A percentile compares a stretch with the other conserved stretches of the same genome.
Evolutionary conservation across 1,140 invertebrate genomes (phyloP).

Genomic region (Danaus melanippus): DNA sequence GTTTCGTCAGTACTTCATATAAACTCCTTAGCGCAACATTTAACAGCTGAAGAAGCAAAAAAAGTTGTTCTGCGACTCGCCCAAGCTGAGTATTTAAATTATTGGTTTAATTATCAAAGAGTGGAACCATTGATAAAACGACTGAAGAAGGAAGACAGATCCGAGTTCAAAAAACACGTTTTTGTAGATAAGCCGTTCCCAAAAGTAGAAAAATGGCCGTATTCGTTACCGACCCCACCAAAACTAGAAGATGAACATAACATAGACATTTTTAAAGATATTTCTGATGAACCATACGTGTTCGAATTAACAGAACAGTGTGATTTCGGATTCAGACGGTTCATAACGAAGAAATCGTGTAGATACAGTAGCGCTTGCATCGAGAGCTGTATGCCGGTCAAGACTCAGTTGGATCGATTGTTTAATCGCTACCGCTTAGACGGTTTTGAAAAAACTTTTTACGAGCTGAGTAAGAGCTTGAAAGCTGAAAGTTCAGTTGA

Average conservation of each 20-base stretch:
- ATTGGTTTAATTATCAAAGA: slow-evolving; percentile 36
- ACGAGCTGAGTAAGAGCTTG: slow-evolving; percentile 33
- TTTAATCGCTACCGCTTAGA: slow-evolving; percentile 42
- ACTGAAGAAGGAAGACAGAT: slow-evolving; percentile 30
- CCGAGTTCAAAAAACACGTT: slow-evolving; percentile 32
- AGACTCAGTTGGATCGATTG: slow-evolving; percentile 27
- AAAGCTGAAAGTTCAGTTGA: slow-evolving; percentile 28
- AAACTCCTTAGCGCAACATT: slow-evolving; percentile 27
- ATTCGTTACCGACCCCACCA: slow-evolving; percentile 18
- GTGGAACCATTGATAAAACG: slow-evolving; percentile 42
- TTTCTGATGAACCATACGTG: slow-evolving; percentile 9
- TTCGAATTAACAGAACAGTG: slow-evolving; percentile 3
- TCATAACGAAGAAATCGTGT: slow-evolving; percentile 12
- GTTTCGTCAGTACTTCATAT: slow-evolving; percentile 30
- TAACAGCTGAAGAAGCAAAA: slow-evolving; percentile 32
- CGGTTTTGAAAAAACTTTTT: slow-evolving; percentile 36
- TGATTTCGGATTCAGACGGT: background rate
- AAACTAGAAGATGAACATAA: background rate
- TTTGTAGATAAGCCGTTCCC: slow-evolving; percentile 37
- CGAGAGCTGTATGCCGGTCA: background rate
- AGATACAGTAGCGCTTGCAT: background rate
- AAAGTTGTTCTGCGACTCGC: slow-evolving; percentile 33
- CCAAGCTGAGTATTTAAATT: slow-evolving; percentile 30
- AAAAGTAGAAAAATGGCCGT: slow-evolving; percentile 33
- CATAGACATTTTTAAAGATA: slow-evolving; percentile 25